Base-by-base conservation (phyloP, 2,888 invertebrate species). In the Metellina segmentata region DNA sequence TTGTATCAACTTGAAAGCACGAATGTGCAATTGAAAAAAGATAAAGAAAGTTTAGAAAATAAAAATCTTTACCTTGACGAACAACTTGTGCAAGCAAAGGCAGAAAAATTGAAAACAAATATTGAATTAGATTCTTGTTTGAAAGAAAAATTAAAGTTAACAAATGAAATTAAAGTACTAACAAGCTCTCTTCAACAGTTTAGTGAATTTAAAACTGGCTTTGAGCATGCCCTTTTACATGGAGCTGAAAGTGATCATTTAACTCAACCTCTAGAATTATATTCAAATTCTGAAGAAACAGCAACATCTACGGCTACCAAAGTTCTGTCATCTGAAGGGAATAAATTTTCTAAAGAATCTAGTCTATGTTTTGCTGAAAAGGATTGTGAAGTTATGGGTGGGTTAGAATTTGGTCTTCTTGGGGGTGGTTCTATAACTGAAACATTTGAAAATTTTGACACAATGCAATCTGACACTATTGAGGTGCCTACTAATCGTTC, bases 221-320 rank as follows among this genome's bases (percentile, higher is more conserved):
- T 85, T 82, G 92, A 92, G 52, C 49, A 78, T 72, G 91, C 91
- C 69, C 51, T 91, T 19, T 79, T 91, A 9, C 79, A 91, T 49
- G 91, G 91, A 8, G 87, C 87, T 51, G 9, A 70, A n/a, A 72
- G 83, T 61, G 87, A 91, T 69, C 72, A 78, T 20, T 20, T 91
- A 7, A 34, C 20, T 8, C 11, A 53, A 48, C 8, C 19, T 19
- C 77, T 75, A 52, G n/a, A 9, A 0, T 34, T 34, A 53, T 71
- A 53, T 6, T 4, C 71, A 9, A 75, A 48, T 19, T 9, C 11
- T 2, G 72, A 51, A n/a, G 49, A 49, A 11, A 7, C n/a, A n/a
- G n/a, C 7, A 83, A 52, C n/a, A 7, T 16, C 16, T 83, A 53
- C 0, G n/a, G 5, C 9, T 9, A 8, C 51, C 7, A 7, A 5